Evolutionary conservation across 2,797 vertebrate genomes (phyloP).

Genomic region (Sarcoramphus papa): DNA sequence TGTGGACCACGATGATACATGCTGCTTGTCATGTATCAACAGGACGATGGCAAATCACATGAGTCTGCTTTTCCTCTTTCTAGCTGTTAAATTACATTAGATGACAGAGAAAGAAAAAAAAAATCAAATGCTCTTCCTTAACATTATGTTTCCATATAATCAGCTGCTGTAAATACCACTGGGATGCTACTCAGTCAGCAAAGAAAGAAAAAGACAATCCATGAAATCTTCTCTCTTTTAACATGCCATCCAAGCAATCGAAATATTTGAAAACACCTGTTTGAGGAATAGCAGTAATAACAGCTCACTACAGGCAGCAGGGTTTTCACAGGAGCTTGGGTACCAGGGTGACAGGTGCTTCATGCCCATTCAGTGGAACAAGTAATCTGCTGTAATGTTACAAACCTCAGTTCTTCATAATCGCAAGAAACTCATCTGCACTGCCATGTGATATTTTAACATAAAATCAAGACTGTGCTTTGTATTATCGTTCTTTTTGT

Average conservation of each 20-base stretch:
- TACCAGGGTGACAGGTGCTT: background rate
- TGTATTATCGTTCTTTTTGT: background rate
- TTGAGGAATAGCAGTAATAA: background rate
- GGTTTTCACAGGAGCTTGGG: background rate
- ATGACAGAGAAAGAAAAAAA: background rate
- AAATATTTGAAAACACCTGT: background rate
- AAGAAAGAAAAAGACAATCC: background rate
- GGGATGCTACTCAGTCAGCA: background rate
- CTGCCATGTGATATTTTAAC: background rate
- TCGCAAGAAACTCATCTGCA: background rate
- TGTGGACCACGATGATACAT: background rate
- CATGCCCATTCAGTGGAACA: background rate
- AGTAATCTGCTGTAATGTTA: background rate
- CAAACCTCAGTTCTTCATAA: background rate
- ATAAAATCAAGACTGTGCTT: background rate
- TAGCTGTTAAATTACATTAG: background rate
- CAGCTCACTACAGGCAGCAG: background rate
- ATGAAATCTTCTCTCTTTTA: background rate
- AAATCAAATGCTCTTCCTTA: background rate
- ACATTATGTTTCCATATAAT: background rate
- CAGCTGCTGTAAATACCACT: background rate
- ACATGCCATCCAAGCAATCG: background rate
- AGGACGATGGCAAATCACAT: background rate
- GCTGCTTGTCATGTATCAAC: background rate
- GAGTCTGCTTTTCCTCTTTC: background rate